Evolutionary conservation across 2,797 vertebrate genomes (phyloP).

Genomic region (Pseudocheirus occidentalis): DNA sequence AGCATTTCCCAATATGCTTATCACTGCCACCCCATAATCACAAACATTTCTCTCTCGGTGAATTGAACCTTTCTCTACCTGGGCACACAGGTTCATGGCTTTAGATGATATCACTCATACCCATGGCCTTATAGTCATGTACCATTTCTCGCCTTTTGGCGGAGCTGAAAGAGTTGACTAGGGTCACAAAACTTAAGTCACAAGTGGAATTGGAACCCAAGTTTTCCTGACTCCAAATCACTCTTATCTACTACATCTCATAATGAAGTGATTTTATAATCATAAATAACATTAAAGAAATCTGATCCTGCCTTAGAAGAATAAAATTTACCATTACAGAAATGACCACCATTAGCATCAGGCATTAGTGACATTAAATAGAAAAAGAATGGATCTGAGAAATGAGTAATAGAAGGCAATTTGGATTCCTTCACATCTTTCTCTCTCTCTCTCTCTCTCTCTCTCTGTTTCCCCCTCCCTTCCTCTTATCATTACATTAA

Average conservation of each 20-base stretch:
- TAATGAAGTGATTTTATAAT: background rate
- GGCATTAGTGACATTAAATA: slow-evolving; percentile 89
- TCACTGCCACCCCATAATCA: background rate
- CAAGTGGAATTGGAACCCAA: background rate
- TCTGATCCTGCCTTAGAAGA: background rate
- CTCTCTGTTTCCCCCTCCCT: background rate
- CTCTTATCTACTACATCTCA: background rate
- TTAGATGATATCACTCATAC: background rate
- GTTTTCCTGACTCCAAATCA: background rate
- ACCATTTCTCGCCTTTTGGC: background rate
- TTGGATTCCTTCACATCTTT: background rate
- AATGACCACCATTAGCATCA: slow-evolving; percentile 90
- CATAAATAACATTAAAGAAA: background rate
- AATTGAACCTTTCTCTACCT: background rate
- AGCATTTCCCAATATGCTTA: background rate
- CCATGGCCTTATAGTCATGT: background rate
- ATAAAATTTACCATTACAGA: background rate
- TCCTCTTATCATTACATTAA: background rate
- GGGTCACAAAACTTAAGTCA: background rate
- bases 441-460: background rate
- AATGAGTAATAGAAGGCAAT: slow-evolving; percentile 77
- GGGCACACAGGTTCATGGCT: background rate
- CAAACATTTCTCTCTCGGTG: background rate
- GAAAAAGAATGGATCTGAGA: slow-evolving; percentile 88
- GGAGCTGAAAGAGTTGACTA: background rate